Conservation (phyloP, 1,140 invertebrate genomes). For the Nasonia longicornis region DNA sequence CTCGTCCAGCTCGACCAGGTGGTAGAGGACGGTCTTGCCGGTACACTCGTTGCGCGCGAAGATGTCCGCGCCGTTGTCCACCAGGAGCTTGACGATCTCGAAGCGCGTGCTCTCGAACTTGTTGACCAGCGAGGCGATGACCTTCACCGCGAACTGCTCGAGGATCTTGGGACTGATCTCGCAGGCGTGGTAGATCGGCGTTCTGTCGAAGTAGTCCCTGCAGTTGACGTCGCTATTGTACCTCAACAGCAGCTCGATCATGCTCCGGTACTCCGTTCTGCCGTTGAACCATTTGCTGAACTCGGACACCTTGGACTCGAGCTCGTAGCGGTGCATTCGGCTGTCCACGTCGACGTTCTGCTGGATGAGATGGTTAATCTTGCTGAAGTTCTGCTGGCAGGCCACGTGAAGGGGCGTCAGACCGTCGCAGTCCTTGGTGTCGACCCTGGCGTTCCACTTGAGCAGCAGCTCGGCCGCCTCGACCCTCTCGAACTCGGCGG, state of each 20-base stretch:
- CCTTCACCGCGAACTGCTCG: neutral
- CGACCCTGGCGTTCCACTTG: neutral
- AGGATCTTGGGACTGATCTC: neutral
- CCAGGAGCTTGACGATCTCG: neutral
- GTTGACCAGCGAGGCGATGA: neutral
- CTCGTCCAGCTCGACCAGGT: neutral
- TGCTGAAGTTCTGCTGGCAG: neutral
- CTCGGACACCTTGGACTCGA: neutral
- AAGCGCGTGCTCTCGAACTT: neutral
- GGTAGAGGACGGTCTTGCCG: neutral
- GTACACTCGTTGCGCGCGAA: neutral
- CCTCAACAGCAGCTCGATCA: neutral
- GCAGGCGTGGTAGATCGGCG: neutral
- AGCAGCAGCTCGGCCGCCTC: neutral
- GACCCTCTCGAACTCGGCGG: neutral
- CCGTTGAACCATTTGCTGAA: neutral
- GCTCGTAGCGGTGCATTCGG: neutral
- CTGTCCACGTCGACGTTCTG: neutral
- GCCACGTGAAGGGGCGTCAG: neutral
- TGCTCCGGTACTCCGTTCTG: neutral
- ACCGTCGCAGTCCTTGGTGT: neutral
- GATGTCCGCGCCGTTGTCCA: neutral
- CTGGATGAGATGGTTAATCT: neutral
- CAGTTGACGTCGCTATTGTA: neutral
- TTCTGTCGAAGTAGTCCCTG: neutral